A percentile compares a stretch with the other conserved stretches of the same genome.
Conservation (phyloP, 2,888 invertebrate genomes). For the Noctua comes region DNA sequence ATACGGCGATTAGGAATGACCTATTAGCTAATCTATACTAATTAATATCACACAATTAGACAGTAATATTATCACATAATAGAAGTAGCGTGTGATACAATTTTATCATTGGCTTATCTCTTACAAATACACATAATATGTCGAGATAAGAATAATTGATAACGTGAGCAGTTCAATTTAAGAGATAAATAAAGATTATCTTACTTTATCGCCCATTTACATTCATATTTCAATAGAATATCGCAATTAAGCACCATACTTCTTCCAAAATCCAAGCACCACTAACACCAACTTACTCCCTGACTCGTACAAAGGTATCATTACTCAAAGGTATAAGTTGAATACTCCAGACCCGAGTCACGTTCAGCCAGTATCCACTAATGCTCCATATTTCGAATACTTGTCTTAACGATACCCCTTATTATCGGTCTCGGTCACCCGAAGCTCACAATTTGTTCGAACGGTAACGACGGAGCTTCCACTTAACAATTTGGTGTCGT, state of each 20-base stretch:
- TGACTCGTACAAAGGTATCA: constrained; percentile 11
- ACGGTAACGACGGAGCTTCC: constrained; percentile 60
- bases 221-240: background rate
- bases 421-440: constrained; percentile 58
- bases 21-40: constrained; percentile 26
- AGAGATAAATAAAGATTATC: constrained; percentile 22
- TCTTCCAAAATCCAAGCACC: constrained; percentile 1
- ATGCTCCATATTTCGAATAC: constrained; percentile 56
- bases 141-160: constrained; percentile 27
- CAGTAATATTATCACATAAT: constrained; percentile 26
- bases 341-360: constrained; percentile 42
- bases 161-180: background rate
- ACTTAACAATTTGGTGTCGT: constrained; percentile 63
- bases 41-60: constrained; percentile 24
- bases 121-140: constrained; percentile 1
- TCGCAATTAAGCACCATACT: background rate
- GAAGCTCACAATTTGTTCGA: constrained; percentile 63
- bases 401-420: constrained; percentile 56
- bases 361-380: constrained; percentile 46
- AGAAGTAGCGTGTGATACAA: background rate
- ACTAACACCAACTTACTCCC: constrained; percentile 19
- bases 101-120: constrained; percentile 38
- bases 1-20: constrained; percentile 15
- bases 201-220: background rate
- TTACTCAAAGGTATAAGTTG: constrained; percentile 51